A percentile compares a stretch with the other conserved stretches of the same genome.
Evolutionary conservation across 2,888 invertebrate species (phyloP).

Genomic region (Seira sanloemensis): DNA sequence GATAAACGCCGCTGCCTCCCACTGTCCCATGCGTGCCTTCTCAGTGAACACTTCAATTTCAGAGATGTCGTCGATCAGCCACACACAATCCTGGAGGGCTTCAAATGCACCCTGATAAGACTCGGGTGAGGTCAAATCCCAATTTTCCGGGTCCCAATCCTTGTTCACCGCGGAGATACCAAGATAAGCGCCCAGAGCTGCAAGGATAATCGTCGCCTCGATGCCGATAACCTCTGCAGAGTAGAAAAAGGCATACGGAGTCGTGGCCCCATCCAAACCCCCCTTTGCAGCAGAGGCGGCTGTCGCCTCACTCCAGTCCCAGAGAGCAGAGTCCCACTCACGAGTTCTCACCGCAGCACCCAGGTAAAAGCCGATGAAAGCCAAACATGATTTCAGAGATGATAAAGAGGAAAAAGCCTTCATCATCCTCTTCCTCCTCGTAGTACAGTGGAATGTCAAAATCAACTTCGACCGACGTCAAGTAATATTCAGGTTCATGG

Average conservation of each 20-base stretch:
- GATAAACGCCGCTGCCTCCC: not conserved
- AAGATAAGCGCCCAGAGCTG: not conserved
- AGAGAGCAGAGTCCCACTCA: not conserved
- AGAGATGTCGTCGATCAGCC: not conserved
- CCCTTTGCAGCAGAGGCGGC: not conserved
- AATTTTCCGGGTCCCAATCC: not conserved
- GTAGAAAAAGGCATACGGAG: not conserved
- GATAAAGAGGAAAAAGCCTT: not conserved
- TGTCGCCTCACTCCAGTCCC: not conserved
- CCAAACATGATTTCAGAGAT: not conserved
- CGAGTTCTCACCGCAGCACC: not conserved
- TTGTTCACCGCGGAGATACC: not conserved
- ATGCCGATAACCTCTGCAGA: not conserved
- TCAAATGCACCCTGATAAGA: not conserved
- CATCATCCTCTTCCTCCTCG: too few species aligned
- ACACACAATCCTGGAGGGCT: not conserved
- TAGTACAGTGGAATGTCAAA: too few species aligned
- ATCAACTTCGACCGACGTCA: too few species aligned
- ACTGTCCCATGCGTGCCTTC: not conserved
- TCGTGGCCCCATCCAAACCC: not conserved
- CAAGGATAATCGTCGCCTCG: not conserved
- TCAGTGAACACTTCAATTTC: not conserved
- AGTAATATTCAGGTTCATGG: too few species aligned
- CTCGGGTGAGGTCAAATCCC: not conserved
- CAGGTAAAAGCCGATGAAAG: not conserved